Base-by-base conservation (phyloP, 2,888 invertebrate species). In the Lypha dubia region DNA sequence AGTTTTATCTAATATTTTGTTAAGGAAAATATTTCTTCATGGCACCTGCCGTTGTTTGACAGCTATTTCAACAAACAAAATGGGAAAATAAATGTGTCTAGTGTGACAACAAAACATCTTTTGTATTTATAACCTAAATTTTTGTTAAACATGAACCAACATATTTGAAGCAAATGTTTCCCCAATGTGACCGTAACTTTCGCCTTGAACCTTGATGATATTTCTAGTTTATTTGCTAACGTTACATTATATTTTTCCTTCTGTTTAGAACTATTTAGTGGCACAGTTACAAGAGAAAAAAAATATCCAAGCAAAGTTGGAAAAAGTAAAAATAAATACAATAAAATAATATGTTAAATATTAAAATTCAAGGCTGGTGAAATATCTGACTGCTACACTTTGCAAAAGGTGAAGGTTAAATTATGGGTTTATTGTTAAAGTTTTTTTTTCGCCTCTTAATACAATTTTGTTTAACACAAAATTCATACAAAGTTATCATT, bases 381-480 rank as follows among this genome's bases (percentile, higher is more conserved):
- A 70, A 62, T 38, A 70, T 68, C 44, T 74, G 74, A 62, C 38
- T 58, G n/a, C n/a, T n/a, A n/a, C n/a, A n/a, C 38, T 71, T 53
- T 49, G 44, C n/a, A 70, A 63, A 63, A 75, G 77, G 73, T 81
- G 84, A 81, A 84, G 84, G 84, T 74, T 81, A 70, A 44, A 65
- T 51, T 77, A 63, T 51, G 77, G 73, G 80, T 62, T 65, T 53
- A 67, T 44, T 44, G 67, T 60, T 58, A 17, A 65, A 51, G 1
- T 9, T 32, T 58, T 46, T 53, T 74, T 35, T 35, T 35, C 9
- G 7, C 1, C 32, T 9, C 32, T 13, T 51, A 46, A 38, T 63
- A 44, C 17, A 70, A 71, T 41, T 32, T 17, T 79, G 44, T 70
- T 62, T 32, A 17, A 24, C 38, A 60, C 49, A 38, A 53, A 62